Base-by-base conservation (phyloP, 2,797 vertebrate genomes). In the Martes flavigula region DNA sequence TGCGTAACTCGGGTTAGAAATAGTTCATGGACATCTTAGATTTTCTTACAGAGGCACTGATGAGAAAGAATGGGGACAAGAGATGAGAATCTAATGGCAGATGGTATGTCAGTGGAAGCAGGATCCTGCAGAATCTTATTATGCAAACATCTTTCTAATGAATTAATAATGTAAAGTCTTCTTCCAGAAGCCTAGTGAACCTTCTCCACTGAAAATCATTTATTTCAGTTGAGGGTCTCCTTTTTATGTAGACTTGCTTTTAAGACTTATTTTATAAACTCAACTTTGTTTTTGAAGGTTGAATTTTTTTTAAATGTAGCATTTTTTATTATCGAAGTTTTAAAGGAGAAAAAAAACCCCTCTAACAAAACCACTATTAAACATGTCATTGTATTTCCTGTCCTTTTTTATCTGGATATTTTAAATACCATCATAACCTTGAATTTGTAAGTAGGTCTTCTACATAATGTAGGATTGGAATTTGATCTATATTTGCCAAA, bases 231-330 rank as follows among this genome's bases (percentile, higher is more conserved):
- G 5, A 72, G 17, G 56, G 87, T 75, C 75, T 93, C 58, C 70
- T 92, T 70, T 35, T 68, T 78, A 64, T 3, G 25, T 15, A 87
- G 21, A 70, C 87, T 83, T 87, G 3, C 56, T 64, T 86, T 77
- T 64, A 93, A 86, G 30, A 11, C 77, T 85, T 84, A 89, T 91
- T 90, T 94, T 79, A 78, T 79, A 70, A 83, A 87, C 18, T 40
- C 4, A 43, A n/a, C 32, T 88, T 85, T 78, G 12, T 20, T 89
- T 95, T 85, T 60, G 48, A 83, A 91, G 64, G 5, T 56, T 87
- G 25, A 46, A 35, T 86, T 81, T 92, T 91, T 77, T 7, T 2
- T 9, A 30, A 89, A 86, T 46, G 27, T 70, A 46, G 38, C 54
- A 54, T 21, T 87, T 96, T 90, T 92, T 58, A 51, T 90, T 14